Percentiles rank a stretch among this genome's conserved stretches.
These are phyloP conservation scores for Leucophora obtusa DNA, from an alignment of 2,888 invertebrate genomes.

Conservation along the genomic window DNA sequence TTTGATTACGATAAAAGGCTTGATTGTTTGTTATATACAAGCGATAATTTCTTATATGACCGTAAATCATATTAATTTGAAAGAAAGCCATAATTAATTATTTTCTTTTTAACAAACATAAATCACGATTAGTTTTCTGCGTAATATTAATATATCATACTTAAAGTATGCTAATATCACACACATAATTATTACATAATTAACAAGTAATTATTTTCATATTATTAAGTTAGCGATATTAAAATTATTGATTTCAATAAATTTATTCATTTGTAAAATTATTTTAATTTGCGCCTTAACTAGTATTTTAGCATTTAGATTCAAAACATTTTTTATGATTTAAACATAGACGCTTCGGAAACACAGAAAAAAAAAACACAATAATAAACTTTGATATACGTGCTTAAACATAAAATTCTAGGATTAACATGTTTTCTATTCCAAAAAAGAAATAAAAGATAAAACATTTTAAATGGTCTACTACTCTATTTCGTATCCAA, in stretches of 20 bases:
- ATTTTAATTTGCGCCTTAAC: neutral
- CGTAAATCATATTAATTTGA: neutral
- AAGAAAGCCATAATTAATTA: neutral
- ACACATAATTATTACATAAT: slow-evolving; percentile 36
- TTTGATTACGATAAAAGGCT: slow-evolving; percentile 12
- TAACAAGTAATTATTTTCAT: slow-evolving; percentile 6
- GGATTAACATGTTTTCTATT: slow-evolving; percentile 52
- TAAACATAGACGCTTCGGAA: neutral
- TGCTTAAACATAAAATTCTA: slow-evolving; percentile 55
- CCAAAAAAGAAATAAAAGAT: slow-evolving; percentile 2
- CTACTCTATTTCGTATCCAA: slow-evolving; percentile 4
- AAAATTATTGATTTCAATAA: neutral
- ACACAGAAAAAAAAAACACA: neutral
- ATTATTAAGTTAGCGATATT: neutral
- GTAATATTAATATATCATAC: slow-evolving; percentile 15
- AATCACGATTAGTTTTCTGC: slow-evolving; percentile 9
- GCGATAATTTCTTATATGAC: neutral
- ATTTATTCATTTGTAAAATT: neutral
- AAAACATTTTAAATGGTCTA: slow-evolving; percentile 36
- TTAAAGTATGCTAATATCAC: slow-evolving; percentile 8
- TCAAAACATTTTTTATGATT: neutral
- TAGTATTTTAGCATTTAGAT: neutral
- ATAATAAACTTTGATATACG: slow-evolving; percentile 49
- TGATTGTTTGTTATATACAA: neutral
- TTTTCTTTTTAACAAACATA: slow-evolving; percentile 3